Evolutionary conservation across 1,140 invertebrate species (phyloP).

Genomic region (Hormaphis cornu): DNA sequence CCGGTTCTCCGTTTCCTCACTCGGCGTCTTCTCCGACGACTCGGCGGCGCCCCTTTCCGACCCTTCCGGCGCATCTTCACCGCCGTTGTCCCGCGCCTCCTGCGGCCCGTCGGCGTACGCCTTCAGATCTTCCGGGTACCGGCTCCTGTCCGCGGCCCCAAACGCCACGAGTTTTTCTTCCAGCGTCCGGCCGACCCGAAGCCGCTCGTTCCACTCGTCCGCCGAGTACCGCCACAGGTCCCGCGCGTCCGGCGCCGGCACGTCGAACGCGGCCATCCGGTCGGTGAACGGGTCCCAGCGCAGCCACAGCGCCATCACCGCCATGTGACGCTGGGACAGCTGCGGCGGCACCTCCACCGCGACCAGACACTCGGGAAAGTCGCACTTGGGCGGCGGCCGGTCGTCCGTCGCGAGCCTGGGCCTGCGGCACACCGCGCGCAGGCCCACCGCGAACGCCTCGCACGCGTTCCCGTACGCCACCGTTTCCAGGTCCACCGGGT

Average conservation of each 20-base stretch:
- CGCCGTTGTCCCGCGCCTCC: neutral
- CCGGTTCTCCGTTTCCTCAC: constrained; percentile 35
- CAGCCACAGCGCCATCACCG: constrained; percentile 51
- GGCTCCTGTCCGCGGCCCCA: neutral
- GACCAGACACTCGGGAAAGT: constrained; percentile 50
- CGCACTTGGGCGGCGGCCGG: constrained; percentile 47
- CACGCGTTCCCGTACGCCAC: constrained; percentile 45
- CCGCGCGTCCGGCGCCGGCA: constrained; percentile 28
- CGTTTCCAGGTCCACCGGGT: constrained; percentile 45
- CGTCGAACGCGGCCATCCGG: constrained; percentile 32
- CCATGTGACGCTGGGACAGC: constrained; percentile 47
- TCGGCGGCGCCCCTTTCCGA: too few species aligned
- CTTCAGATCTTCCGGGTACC: constrained; percentile 1
- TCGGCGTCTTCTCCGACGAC: constrained; percentile 35
- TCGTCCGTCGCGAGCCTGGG: constrained; percentile 38
- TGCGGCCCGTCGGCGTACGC: neutral
- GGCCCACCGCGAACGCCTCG: constrained; percentile 44
- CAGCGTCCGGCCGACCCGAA: neutral
- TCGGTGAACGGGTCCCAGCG: constrained; percentile 53
- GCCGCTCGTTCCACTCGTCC: neutral
- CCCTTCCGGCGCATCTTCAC: too few species aligned
- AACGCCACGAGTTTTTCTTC: constrained; percentile 4
- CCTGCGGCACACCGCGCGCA: constrained; percentile 47
- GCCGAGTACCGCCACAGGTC: neutral
- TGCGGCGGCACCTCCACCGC: constrained; percentile 49